A percentile compares a stretch with the other conserved stretches of the same genome.
phyloP scores from a whole-genome alignment of 2,888 invertebrate species.

The Tubiluchus corallicola region DNA sequence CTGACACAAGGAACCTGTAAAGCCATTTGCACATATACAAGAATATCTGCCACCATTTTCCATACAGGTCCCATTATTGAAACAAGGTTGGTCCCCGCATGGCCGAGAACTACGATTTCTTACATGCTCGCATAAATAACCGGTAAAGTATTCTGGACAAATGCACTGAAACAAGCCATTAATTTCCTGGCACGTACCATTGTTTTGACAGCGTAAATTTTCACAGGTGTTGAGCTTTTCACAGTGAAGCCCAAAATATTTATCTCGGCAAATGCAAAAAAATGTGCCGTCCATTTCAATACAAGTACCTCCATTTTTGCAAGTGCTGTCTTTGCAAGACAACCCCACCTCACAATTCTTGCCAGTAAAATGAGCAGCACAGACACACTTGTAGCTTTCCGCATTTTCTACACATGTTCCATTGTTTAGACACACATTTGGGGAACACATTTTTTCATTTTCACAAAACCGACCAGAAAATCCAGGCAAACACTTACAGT shows the following conservation, averaged over 20 bases:
- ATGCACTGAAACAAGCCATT: slow-evolving; percentile 37
- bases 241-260: slow-evolving; percentile 60
- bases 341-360: neutral
- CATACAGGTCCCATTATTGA: neutral
- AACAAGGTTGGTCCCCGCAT: neutral
- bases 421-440: neutral
- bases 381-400: neutral
- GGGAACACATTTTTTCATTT: slow-evolving; percentile 45
- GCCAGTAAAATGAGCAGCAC: neutral
- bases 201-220: neutral
- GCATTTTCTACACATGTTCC: neutral
- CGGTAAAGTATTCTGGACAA: neutral
- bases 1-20: neutral
- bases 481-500: neutral
- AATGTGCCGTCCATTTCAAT: slow-evolving; percentile 67
- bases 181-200: slow-evolving; percentile 44
- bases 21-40: neutral
- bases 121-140: neutral
- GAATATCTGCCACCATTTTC: neutral
- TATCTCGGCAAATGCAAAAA: slow-evolving; percentile 57
- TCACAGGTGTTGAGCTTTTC: slow-evolving; percentile 34
- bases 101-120: too few species aligned
- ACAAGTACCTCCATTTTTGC: neutral
- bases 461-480: neutral
- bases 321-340: neutral